These are phyloP conservation scores for Platorchestia sp. DNA, from an alignment of 1,140 invertebrate species.

Conservation along the genomic window DNA sequence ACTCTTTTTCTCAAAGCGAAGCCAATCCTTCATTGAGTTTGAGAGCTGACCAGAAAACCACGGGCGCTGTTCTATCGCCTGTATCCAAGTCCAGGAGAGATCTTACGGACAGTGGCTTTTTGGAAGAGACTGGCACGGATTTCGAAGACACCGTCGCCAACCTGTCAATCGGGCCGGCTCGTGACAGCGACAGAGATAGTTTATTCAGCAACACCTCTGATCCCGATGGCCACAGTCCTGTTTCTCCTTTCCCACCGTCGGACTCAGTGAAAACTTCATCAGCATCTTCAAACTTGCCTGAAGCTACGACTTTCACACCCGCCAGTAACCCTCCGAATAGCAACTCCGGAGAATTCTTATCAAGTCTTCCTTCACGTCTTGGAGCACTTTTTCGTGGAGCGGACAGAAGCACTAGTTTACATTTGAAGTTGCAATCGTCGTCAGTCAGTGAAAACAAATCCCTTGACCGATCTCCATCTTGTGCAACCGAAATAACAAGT, in stretches of 20 bases:
- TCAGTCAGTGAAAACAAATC: neutral
- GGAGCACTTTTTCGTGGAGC: neutral
- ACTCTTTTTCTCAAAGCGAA: constrained; percentile 29
- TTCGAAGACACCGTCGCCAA: constrained; percentile 6
- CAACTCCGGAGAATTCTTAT: neutral
- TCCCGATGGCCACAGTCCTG: constrained; percentile 35
- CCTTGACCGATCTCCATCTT: neutral
- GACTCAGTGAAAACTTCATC: neutral
- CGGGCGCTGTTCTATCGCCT: neutral
- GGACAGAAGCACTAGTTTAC: neutral
- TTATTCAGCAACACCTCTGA: constrained; percentile 62
- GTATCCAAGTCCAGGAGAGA: constrained; percentile 60
- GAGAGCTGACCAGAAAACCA: neutral
- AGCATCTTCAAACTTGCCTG: neutral
- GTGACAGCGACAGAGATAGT: constrained; percentile 62
- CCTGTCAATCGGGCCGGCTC: constrained; percentile 44
- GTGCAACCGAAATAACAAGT: neutral
- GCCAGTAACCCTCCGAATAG: neutral
- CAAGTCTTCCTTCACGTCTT: neutral
- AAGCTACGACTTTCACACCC: neutral
- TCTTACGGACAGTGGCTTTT: constrained; percentile 64
- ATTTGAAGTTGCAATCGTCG: neutral
- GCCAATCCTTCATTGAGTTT: neutral
- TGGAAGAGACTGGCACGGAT: constrained; percentile 59
- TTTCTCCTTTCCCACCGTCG: neutral